phyloP scores from a whole-genome alignment of 1,140 invertebrate genomes.

The Bombus superbus region DNA sequence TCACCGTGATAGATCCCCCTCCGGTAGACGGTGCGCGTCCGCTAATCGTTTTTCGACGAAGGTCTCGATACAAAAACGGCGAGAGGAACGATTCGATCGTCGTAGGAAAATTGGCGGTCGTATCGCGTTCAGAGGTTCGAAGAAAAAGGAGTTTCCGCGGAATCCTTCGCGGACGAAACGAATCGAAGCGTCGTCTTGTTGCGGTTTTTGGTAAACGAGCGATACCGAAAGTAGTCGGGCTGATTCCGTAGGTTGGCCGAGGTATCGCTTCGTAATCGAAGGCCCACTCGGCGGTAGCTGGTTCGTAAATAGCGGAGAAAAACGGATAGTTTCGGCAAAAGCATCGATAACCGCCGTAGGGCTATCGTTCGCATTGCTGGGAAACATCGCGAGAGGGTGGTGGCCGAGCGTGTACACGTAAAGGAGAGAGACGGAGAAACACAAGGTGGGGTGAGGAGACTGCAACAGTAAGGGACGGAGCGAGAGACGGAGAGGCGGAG shows the following conservation, averaged over 20 bases:
- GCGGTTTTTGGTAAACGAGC: background rate
- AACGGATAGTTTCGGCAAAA: background rate
- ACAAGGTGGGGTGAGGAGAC: too few species aligned
- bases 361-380: constrained; percentile 24
- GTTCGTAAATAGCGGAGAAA: background rate
- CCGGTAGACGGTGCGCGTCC: background rate
- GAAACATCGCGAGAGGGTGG: constrained; percentile 54
- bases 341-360: background rate
- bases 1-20: constrained; percentile 6
- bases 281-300: too few species aligned
- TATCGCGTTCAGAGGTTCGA: background rate
- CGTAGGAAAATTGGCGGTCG: background rate
- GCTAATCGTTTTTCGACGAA: constrained; percentile 33
- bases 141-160: background rate
- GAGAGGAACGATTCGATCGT: background rate
- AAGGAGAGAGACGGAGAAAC: background rate
- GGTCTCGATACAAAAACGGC: constrained; percentile 8
- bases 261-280: background rate
- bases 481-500: background rate
- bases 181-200: background rate
- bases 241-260: background rate
- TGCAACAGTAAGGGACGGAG: background rate
- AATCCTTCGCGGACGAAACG: too few species aligned
- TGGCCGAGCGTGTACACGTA: constrained; percentile 28
- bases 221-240: background rate